These are phyloP conservation scores for Penaeus japonicus DNA, from an alignment of 1,140 invertebrate genomes.

Conservation along the genomic window DNA sequence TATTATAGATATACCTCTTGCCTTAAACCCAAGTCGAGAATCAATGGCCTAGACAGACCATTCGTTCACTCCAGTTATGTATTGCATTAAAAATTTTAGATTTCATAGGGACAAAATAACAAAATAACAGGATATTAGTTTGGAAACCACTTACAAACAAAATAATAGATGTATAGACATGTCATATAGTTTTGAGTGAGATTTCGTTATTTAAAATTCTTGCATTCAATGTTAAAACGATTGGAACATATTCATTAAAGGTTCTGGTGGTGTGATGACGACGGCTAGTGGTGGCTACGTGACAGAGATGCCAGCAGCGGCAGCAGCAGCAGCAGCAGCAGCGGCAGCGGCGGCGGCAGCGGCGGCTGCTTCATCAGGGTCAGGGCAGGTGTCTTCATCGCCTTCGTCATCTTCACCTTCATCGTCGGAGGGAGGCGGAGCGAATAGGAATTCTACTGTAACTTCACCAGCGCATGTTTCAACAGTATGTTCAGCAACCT, in stretches of 20 bases:
- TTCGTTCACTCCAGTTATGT: no score
- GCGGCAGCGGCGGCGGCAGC: not conserved
- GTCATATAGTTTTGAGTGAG: no score
- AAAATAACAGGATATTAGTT: no score
- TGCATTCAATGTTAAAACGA: no score
- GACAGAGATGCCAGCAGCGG: not conserved
- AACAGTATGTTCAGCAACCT: not conserved
- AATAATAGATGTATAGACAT: no score
- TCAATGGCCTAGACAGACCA: no score
- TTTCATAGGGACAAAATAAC: no score
- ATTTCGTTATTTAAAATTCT: no score
- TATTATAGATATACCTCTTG: no score
- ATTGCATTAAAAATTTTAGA: no score
- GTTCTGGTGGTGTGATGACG: constrained; percentile 18
- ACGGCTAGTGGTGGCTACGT: constrained; percentile 7
- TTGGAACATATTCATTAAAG: not conserved
- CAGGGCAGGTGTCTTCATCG: not conserved
- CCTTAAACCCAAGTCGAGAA: no score
- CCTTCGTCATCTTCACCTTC: not conserved
- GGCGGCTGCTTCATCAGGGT: not conserved
- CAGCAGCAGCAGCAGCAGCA: not conserved
- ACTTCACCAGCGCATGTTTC: not conserved
- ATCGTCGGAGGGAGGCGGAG: not conserved
- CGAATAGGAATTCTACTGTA: not conserved
- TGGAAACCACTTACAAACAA: no score